Conservation (phyloP, 2,797 vertebrate genomes). For the Gymnocypris eckloni region DNA sequence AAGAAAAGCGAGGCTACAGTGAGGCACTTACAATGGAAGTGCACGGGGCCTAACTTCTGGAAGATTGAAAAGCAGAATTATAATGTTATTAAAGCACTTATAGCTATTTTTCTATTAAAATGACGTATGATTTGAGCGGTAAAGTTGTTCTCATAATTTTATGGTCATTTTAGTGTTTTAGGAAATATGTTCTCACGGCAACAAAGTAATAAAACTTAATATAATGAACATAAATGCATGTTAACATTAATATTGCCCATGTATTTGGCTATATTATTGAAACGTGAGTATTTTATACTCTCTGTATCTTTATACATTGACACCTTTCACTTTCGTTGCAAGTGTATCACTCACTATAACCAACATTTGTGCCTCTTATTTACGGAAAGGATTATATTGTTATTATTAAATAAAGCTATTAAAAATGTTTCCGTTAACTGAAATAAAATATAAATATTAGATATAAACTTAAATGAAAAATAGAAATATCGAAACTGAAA, state of each 20-base stretch:
- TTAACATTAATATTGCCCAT: neutral
- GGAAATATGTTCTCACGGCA: neutral
- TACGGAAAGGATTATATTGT: neutral
- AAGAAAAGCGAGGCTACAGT: neutral
- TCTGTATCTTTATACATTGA: neutral
- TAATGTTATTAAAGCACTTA: too few relatives aligned
- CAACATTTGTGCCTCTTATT: neutral
- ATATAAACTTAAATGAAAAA: neutral
- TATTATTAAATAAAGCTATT: neutral
- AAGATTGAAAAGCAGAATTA: neutral
- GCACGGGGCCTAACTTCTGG: neutral
- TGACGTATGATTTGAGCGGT: too few relatives aligned
- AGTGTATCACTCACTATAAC: neutral
- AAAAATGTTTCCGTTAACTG: neutral
- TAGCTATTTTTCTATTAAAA: neutral
- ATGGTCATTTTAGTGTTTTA: neutral
- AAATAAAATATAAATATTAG: neutral
- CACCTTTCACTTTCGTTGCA: neutral
- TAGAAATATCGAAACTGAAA: neutral
- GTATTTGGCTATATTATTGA: neutral
- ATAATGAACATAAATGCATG: neutral
- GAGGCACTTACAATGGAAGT: neutral
- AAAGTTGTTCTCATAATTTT: neutral
- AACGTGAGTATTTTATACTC: neutral
- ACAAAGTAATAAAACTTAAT: neutral